Evolutionary conservation across 2,113 vertebrate genomes (phyloP), one percentile per base, ranked within the genome.

Genomic region (Oophaga pumilio): DNA sequence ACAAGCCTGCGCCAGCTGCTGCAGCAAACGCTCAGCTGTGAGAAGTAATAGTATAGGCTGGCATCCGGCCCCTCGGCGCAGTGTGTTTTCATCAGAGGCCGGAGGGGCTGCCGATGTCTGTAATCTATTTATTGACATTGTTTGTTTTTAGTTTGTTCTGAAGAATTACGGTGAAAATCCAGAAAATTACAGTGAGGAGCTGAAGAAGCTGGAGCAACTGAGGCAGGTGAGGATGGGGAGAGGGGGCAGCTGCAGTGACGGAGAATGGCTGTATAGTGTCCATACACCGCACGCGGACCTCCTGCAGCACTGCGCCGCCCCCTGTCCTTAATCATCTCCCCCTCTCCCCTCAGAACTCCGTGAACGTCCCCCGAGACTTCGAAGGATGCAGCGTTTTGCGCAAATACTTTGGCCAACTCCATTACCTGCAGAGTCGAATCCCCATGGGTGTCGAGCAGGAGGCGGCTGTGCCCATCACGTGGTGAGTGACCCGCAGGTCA

Each of bases 141-240:
- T 76, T 43, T 6, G 59, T 57, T 0, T 60, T 0, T 89, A 99
- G 98, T 99, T 98, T 89, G 98, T 99, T 49, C 89, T 97, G 90
- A 99, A 97, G 93, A 98, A 99, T 91, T 99, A 98, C 2, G 97
- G 97, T 0, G 98, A 99, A 92, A 97, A 99, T 91, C 98, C 98
- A 0, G 98, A 99, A 92, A 96, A 94, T 89, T 99, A 99, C 94
- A 98, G 97, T 0, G 98, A 99, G 90, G 97, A 99, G 89, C 90
- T 99, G 91, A 98, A 97, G 91, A 99, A 99, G 87, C 93, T 99
- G 92, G 97, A 99, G 90, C 93, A 96, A 66, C 94, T 99, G 33
- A 93, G 98, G 73, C 98, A 98, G 97, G 98, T 97, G 53, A 43
- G 13, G 59, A 11, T 8, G 69, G n/a, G 0, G 8, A 2, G 14